These are phyloP conservation scores for Acrobasis repandana DNA, from an alignment of 2,888 invertebrate genomes.

Conservation along the genomic window DNA sequence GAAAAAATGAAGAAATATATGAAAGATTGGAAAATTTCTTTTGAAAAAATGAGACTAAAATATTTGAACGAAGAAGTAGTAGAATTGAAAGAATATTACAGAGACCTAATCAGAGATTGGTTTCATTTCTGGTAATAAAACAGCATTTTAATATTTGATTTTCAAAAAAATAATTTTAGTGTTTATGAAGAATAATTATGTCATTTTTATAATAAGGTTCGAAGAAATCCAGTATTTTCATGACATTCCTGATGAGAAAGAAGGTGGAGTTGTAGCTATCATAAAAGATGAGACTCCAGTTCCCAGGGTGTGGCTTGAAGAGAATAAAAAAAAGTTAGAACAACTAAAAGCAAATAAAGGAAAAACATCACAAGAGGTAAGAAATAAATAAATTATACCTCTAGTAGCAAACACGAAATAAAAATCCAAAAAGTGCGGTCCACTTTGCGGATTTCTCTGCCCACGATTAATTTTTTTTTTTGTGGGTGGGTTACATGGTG, in stretches of 20 bases:
- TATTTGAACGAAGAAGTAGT: slow-evolving; percentile 41
- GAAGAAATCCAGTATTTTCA: slow-evolving; percentile 52
- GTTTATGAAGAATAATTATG: neutral
- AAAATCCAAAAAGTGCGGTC: neutral
- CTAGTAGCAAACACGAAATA: neutral
- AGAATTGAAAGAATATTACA: slow-evolving; percentile 51
- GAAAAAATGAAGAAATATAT: slow-evolving; percentile 38
- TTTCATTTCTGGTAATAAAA: slow-evolving; percentile 57
- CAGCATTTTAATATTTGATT: neutral
- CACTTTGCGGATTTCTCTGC: no score
- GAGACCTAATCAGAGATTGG: slow-evolving; percentile 60
- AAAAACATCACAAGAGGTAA: slow-evolving; percentile 46
- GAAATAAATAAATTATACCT: neutral
- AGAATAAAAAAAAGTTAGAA: slow-evolving; percentile 48
- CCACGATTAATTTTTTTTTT: no score
- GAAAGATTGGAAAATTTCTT: slow-evolving; percentile 42
- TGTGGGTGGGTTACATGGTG: no score
- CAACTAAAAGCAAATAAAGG: slow-evolving; percentile 50
- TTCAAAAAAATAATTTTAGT: neutral
- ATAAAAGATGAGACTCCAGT: slow-evolving; percentile 53
- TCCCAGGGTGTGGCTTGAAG: slow-evolving; percentile 57
- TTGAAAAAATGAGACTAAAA: slow-evolving; percentile 41
- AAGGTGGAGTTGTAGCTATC: slow-evolving; percentile 53
- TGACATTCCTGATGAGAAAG: slow-evolving; percentile 54
- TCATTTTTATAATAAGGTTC: slow-evolving; percentile 46